phyloP scores from a whole-genome alignment of 2,888 invertebrate genomes.

The Cancer borealis region DNA sequence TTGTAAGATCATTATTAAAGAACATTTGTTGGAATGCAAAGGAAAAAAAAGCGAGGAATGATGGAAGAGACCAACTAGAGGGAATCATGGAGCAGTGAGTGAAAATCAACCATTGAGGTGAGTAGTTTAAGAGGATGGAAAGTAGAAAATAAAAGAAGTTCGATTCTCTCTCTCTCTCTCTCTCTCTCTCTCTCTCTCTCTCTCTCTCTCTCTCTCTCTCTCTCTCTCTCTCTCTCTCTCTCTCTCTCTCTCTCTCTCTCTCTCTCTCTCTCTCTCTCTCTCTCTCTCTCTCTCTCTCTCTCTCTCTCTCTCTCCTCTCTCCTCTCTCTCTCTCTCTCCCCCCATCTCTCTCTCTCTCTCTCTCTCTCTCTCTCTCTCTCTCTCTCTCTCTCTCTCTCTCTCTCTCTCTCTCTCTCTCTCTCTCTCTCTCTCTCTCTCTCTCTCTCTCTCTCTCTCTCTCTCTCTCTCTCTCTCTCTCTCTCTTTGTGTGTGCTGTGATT shows the following conservation, averaged over 20 bases:
- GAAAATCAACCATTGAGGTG: neutral
- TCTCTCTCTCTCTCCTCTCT: neutral
- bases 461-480: too few relatives aligned
- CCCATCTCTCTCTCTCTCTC: too few relatives aligned
- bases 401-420: too few relatives aligned
- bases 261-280: too few relatives aligned
- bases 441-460: too few relatives aligned
- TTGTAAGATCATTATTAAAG: neutral
- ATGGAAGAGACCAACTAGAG: neutral
- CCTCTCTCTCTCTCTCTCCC: too few relatives aligned
- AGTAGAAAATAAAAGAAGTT: neutral
- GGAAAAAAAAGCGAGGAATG: neutral
- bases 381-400: too few relatives aligned
- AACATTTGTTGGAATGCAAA: neutral
- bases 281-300: neutral
- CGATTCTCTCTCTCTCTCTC: slow-evolving; percentile 7
- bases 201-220: neutral
- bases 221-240: too few relatives aligned
- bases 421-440: too few relatives aligned
- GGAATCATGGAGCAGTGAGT: neutral
- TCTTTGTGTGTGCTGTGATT: too few relatives aligned
- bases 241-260: too few relatives aligned
- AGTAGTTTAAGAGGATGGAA: neutral
- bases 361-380: too few relatives aligned
- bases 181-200: slow-evolving; percentile 24